Evolutionary conservation across 2,797 vertebrate species (phyloP).

Genomic region (Pantherophis alleghaniensis): DNA sequence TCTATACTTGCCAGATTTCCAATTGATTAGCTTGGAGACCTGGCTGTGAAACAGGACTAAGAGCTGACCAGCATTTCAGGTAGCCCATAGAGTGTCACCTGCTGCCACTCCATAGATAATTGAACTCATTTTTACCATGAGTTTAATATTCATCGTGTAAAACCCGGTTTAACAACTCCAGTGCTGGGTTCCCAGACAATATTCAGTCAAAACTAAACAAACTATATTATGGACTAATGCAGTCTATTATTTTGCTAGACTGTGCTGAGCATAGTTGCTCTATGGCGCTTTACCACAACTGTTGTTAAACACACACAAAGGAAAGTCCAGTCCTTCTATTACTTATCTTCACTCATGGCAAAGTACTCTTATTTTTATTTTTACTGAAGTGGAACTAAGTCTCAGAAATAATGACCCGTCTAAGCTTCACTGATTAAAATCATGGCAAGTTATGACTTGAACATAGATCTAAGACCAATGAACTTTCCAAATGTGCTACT

Average conservation of each 20-base stretch:
- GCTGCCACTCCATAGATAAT: not conserved
- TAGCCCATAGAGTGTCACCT: not conserved
- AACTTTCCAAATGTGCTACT: conserved; percentile 58
- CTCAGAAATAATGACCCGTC: not conserved
- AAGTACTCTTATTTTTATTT: not conserved
- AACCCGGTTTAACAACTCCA: not conserved
- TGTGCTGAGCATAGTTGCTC: not conserved
- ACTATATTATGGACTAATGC: not conserved
- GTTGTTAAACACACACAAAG: not conserved
- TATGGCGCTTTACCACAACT: not conserved
- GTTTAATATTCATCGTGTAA: not conserved
- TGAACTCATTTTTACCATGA: not conserved
- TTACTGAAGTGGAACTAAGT: not conserved
- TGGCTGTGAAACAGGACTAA: not conserved
- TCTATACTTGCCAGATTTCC: not conserved
- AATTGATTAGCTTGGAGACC: not conserved
- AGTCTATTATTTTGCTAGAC: not conserved
- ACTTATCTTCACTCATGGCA: not conserved
- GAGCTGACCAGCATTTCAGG: not conserved
- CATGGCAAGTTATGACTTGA: conserved; percentile 60
- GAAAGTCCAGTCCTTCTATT: not conserved
- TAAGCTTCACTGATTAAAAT: conserved; percentile 51
- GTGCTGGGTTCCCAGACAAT: not conserved
- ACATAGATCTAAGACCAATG: conserved; percentile 58
- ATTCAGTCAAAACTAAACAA: not conserved